These are phyloP conservation scores for Leucoma salicis DNA, from an alignment of 2,888 invertebrate genomes.

Conservation along the genomic window DNA sequence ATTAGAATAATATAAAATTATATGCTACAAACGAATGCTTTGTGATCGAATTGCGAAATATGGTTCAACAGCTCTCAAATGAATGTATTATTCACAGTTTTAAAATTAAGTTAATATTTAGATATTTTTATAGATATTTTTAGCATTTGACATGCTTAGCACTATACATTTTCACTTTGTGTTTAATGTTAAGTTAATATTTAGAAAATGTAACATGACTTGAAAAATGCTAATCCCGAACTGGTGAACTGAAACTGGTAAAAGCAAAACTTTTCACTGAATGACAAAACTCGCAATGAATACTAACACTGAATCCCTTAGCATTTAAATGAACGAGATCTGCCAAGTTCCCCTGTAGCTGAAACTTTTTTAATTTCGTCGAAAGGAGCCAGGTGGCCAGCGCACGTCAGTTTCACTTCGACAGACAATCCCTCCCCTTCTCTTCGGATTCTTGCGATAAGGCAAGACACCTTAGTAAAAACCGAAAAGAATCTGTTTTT, in stretches of 20 bases:
- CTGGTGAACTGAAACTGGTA: conserved; percentile 45
- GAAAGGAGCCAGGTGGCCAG: conserved; percentile 71
- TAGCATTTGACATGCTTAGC: no score
- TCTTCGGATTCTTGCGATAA: conserved; percentile 51
- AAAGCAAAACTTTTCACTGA: conserved; percentile 62
- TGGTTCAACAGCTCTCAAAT: no score
- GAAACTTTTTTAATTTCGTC: conserved; percentile 80
- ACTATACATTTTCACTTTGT: no score
- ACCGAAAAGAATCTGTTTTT: conserved; percentile 51
- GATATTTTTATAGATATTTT: no score
- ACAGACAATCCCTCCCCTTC: conserved; percentile 56
- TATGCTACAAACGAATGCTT: no score
- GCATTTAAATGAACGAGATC: conserved; percentile 75
- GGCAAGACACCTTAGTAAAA: conserved; percentile 39
- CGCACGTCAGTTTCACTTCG: conserved; percentile 65
- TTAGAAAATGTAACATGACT: conserved; percentile 15
- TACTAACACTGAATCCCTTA: conserved; percentile 71
- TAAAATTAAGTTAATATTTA: no score
- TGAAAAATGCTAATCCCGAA: conserved; percentile 32
- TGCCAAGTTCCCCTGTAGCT: conserved; percentile 60
- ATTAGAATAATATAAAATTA: no score
- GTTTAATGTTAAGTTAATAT: not conserved
- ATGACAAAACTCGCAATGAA: conserved; percentile 74
- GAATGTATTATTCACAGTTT: no score
- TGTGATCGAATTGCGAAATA: no score